A percentile compares a stretch with the other conserved stretches of the same genome.
These are phyloP conservation scores for Clarias batrachus DNA, from an alignment of 2,113 vertebrate genomes.

Conservation along the genomic window DNA sequence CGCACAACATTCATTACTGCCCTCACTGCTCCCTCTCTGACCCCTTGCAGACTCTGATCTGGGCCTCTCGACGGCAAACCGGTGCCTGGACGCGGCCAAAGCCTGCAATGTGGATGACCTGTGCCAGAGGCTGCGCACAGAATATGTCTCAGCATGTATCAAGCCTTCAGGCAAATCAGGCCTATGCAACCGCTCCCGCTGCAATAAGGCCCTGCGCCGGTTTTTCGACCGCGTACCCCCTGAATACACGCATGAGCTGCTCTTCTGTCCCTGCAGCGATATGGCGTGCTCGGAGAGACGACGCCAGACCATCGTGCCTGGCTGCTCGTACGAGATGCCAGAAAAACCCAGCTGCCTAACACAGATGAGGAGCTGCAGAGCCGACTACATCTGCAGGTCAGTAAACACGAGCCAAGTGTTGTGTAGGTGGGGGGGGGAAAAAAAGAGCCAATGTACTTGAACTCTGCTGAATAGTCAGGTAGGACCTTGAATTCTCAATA, in stretches of 20 bases:
- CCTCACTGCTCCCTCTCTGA: neutral
- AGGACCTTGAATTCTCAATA: constrained; percentile 29
- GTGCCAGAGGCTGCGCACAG: constrained; percentile 87
- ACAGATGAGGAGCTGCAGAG: constrained; percentile 80
- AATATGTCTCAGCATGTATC: constrained; percentile 86
- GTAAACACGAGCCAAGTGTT: constrained; percentile 32
- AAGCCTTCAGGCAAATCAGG: constrained; percentile 70
- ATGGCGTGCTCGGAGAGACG: constrained; percentile 86
- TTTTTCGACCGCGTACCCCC: constrained; percentile 89
- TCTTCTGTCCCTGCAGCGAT: constrained; percentile 91
- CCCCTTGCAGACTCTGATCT: constrained; percentile 68
- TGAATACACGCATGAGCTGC: constrained; percentile 85
- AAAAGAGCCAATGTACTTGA: constrained; percentile 13
- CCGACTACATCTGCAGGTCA: constrained; percentile 89
- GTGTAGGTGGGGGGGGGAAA: neutral
- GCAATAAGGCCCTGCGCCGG: constrained; percentile 83
- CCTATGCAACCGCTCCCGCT: constrained; percentile 80
- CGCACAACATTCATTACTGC: constrained; percentile 11
- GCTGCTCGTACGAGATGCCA: constrained; percentile 83
- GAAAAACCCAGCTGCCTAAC: constrained; percentile 84
- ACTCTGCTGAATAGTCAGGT: constrained; percentile 22
- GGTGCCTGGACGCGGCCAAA: constrained; percentile 87
- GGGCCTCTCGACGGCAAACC: constrained; percentile 75
- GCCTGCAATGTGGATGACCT: constrained; percentile 85
- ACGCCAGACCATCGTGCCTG: constrained; percentile 89